These are phyloP conservation scores for Telmatochromis brichardi DNA, from an alignment of 2,113 vertebrate species.

Conservation along the genomic window DNA sequence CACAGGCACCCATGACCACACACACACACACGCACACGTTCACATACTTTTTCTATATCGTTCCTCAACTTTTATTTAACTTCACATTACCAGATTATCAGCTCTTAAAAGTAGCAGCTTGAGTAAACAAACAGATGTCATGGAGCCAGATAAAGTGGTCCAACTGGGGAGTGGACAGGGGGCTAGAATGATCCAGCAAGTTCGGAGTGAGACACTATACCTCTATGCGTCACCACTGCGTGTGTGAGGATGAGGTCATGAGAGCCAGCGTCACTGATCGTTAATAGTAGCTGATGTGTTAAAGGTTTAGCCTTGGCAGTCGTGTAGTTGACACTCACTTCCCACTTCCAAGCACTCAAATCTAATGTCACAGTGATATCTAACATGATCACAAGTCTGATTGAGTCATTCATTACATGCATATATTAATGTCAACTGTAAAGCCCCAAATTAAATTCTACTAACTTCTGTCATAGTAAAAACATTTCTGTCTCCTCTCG, in stretches of 20 bases:
- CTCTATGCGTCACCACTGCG: background rate
- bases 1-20: background rate
- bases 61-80: background rate
- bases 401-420: background rate
- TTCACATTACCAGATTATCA: background rate
- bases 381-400: background rate
- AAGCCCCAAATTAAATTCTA: background rate
- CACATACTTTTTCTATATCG: background rate
- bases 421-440: background rate
- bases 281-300: conserved; percentile 1
- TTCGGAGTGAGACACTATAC: background rate
- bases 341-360: background rate
- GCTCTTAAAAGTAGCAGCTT: background rate
- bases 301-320: background rate
- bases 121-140: background rate
- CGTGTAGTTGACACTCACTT: background rate
- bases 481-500: background rate
- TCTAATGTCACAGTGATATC: background rate
- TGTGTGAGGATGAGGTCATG: background rate
- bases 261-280: background rate
- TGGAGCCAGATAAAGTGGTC: background rate
- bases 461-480: background rate
- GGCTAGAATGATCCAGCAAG: background rate
- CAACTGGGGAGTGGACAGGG: background rate
- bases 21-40: background rate